Evolutionary conservation across 2,797 vertebrate species (phyloP).

Genomic region (Eulemur coronatus): DNA sequence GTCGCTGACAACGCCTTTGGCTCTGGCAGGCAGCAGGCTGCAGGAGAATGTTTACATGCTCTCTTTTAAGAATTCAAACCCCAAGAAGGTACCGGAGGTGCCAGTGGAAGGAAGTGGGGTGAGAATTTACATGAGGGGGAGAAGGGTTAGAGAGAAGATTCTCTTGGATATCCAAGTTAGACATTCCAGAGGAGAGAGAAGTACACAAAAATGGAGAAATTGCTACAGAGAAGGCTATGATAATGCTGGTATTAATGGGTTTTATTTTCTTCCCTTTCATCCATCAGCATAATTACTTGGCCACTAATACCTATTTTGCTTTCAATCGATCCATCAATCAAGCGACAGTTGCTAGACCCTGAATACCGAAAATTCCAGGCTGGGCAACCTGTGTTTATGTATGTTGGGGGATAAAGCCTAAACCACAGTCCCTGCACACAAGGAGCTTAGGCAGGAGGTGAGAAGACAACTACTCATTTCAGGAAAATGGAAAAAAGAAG

Average conservation of each 20-base stretch:
- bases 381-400: background rate
- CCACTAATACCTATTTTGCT: constrained; percentile 29
- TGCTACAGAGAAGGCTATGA: background rate
- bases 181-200: background rate
- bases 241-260: background rate
- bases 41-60: constrained; percentile 84
- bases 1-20: constrained; percentile 91
- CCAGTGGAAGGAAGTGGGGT: background rate
- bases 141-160: background rate
- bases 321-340: constrained; percentile 2
- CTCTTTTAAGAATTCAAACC: constrained; percentile 82
- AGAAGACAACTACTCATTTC: background rate
- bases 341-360: background rate
- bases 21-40: constrained; percentile 87
- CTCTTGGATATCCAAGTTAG: background rate
- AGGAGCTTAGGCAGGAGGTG: background rate
- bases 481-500: background rate
- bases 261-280: constrained; percentile 50
- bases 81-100: constrained; percentile 68
- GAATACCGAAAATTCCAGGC: background rate
- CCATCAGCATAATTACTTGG: constrained; percentile 23
- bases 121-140: background rate
- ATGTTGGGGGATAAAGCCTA: background rate
- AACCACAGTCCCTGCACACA: background rate
- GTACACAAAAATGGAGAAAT: background rate